Percentiles rank a stretch among this genome's conserved stretches.
Evolutionary conservation across 2,113 vertebrate genomes (phyloP).

Genomic region (Potamarius usumacintae): DNA sequence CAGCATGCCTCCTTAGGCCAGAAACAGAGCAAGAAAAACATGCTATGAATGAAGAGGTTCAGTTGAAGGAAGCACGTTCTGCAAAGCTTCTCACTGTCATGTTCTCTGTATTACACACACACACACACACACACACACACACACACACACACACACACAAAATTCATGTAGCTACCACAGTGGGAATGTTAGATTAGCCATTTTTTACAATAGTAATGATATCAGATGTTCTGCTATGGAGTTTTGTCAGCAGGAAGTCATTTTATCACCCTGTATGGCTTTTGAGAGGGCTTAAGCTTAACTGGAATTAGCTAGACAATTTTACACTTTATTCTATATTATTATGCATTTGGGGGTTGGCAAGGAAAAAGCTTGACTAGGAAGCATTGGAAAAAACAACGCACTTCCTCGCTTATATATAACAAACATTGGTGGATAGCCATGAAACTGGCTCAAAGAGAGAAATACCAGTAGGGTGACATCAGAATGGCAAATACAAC

Average conservation of each 20-base stretch:
- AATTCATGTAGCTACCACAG: not conserved
- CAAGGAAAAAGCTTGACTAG: not conserved
- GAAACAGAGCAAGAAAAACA: conserved; percentile 14
- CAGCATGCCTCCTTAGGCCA: not conserved
- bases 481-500: not conserved
- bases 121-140: not conserved
- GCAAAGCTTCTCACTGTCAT: conserved; percentile 4
- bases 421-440: not conserved
- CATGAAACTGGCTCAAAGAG: not conserved
- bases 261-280: conserved; percentile 12
- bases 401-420: not conserved
- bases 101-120: not conserved
- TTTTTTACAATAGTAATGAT: conserved; percentile 19
- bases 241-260: not conserved
- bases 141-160: not conserved
- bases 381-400: not conserved
- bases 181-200: conserved; percentile 24
- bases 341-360: not conserved
- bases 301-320: not conserved
- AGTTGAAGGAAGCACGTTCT: not conserved
- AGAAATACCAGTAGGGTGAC: not conserved
- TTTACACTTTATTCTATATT: not conserved
- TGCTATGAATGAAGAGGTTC: not conserved
- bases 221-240: not conserved
- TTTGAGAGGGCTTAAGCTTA: conserved; percentile 1